Base-by-base conservation (phyloP, 2,797 vertebrate species). In the Tangara arthus region DNA sequence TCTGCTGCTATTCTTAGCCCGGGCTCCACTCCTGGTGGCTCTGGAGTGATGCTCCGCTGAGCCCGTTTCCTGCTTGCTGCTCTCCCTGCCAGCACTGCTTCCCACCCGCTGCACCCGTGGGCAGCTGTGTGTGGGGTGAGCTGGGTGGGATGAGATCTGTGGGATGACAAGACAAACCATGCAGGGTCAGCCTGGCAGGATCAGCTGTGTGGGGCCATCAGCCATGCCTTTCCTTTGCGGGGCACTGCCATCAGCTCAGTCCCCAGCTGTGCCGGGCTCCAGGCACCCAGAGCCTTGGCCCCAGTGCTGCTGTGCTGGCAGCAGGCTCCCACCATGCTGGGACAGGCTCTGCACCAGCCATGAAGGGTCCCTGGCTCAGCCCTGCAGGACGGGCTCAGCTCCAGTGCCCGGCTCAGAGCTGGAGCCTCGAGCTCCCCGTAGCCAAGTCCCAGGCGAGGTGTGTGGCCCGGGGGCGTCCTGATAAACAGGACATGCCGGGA, bases 391-490 rank as follows among this genome's bases (percentile, higher is more conserved):
- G 0, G 66, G 39, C 44, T 87, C 46, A 55, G 46, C 34, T 27
- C 52, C 73, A 12, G 41, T 0, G 15, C 37, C n/a, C 3, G 1
- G 21, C 65, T 78, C 37, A 9, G 82, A 21, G 37, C 34, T 2
- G 2, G 49, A 60, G 79, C 49, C 68, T 89, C 1, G 2, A 68
- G 66, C 28, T 77, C 50, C 47, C 49, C 1, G 0, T 3, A 39
- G 30, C 78, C 27, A 2, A 39, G 46, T 5, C 65, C 41, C 1
- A 4, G 17, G 73, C 57, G 0, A 0, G 1, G 34, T 0, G 0
- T 11, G 15, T 1, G 3, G 56, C 76, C 61, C 32, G 42, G 65
- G 88, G 81, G 65, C 2, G 4, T 53, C 49, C 57, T 14, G 7
- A 22, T 5, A 35, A 82, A 55, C 23, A 56, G 65, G 90, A 89